Percentiles rank a stretch among this genome's conserved stretches.
Conservation (phyloP, 2,888 invertebrate genomes). For the Chamaedrilus cognettii region DNA sequence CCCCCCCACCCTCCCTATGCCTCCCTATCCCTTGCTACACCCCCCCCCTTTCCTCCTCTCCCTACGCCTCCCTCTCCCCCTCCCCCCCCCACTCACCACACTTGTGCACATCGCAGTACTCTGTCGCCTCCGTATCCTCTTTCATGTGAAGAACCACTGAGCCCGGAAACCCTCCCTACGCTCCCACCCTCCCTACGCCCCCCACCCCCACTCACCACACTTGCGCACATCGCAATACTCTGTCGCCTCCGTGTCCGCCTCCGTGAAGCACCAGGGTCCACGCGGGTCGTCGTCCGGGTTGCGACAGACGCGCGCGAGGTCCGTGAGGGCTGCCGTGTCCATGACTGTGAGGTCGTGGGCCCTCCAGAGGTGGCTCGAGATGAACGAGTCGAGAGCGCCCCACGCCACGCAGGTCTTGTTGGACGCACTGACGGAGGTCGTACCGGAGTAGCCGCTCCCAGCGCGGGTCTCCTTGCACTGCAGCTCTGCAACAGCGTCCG, state of each 20-base stretch:
- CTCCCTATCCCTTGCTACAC: too few species aligned
- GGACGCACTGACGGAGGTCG: not conserved
- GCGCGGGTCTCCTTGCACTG: constrained; percentile 19
- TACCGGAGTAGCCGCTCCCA: constrained; percentile 23
- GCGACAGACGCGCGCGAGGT: constrained; percentile 28
- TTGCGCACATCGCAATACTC: constrained; percentile 30
- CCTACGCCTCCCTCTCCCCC: not conserved
- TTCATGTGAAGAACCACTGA: not conserved
- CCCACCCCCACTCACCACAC: constrained; percentile 23
- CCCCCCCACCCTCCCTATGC: not conserved
- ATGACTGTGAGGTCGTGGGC: constrained; percentile 17
- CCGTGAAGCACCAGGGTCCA: constrained; percentile 37
- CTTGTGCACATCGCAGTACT: constrained; percentile 27
- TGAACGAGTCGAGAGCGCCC: constrained; percentile 13
- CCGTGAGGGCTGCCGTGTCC: constrained; percentile 6
- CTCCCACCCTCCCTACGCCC: not conserved
- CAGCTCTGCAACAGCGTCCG: constrained; percentile 17
- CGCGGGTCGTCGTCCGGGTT: constrained; percentile 33
- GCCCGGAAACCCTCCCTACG: not conserved
- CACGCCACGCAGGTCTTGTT: constrained; percentile 14
- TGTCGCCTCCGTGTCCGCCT: constrained; percentile 24
- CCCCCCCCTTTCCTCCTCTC: not conserved
- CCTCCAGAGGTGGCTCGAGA: constrained; percentile 21
- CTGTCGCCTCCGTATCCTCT: constrained; percentile 25
- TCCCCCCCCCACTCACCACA: constrained; percentile 24